Conservation (phyloP, 2,888 invertebrate species). For the Portevinia maculata region DNA sequence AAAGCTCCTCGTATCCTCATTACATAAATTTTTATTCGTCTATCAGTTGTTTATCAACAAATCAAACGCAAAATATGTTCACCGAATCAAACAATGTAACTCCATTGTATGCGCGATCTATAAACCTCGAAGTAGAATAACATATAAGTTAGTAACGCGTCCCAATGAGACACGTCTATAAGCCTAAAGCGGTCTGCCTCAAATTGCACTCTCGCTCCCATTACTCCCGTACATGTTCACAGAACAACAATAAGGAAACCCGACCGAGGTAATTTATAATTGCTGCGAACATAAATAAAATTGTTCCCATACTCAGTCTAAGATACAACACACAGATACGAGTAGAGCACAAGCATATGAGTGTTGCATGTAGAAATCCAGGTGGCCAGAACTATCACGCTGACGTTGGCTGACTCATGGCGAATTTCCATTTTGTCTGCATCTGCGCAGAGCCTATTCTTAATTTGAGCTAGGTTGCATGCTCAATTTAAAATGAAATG, state of each 20-base stretch:
- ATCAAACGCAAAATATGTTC: constrained; percentile 61
- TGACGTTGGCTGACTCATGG: constrained; percentile 58
- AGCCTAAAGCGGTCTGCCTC: constrained; percentile 44
- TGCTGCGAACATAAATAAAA: constrained; percentile 67
- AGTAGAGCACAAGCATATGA: constrained; percentile 1
- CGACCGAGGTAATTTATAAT: constrained; percentile 65
- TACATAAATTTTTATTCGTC: constrained; percentile 42
- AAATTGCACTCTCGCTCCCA: constrained; percentile 58
- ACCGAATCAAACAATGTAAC: constrained; percentile 51
- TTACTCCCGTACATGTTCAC: constrained; percentile 51
- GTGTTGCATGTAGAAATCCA: constrained; percentile 53
- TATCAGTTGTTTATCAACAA: constrained; percentile 51
- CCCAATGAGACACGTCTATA: constrained; percentile 37
- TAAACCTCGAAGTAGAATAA: constrained; percentile 43
- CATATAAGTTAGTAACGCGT: constrained; percentile 6
- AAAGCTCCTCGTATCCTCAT: constrained; percentile 6
- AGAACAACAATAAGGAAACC: constrained; percentile 54
- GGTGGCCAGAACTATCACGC: constrained; percentile 60
- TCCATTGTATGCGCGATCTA: constrained; percentile 49
- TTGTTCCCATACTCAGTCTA: constrained; percentile 54
- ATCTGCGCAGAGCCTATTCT: constrained; percentile 29
- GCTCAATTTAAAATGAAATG: constrained; percentile 42
- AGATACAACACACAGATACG: constrained; percentile 39
- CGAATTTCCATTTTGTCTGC: constrained; percentile 56
- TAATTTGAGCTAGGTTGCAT: constrained; percentile 1